phyloP scores from a whole-genome alignment of 2,888 invertebrate species.

The Ernsta delagoae region DNA sequence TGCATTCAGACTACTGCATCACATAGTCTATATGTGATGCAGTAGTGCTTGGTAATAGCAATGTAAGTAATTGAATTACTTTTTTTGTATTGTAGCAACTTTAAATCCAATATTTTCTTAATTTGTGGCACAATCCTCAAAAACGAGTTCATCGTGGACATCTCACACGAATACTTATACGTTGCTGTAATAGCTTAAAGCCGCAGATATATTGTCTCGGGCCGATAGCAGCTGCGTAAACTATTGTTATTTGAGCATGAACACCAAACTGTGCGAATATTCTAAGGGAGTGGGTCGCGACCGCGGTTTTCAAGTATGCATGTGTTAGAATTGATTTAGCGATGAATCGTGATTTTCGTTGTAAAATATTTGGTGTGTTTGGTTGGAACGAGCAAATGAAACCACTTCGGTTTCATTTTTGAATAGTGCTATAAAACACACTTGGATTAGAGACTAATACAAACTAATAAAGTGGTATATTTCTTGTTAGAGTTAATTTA shows the following conservation, averaged over 20 bases:
- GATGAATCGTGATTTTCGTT: constrained; percentile 1
- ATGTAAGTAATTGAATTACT: no score
- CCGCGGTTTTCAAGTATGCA: constrained; percentile 9
- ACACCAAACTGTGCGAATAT: constrained; percentile 34
- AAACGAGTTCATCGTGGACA: neutral
- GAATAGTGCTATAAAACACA: no score
- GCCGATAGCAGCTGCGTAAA: constrained; percentile 38
- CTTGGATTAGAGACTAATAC: no score
- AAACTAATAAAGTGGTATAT: no score
- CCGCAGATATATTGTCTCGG: constrained; percentile 44
- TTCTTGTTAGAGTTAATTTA: no score
- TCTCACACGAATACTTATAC: constrained; percentile 27
- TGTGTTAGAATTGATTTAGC: constrained; percentile 7
- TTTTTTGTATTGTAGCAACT: neutral
- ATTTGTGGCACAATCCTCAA: neutral
- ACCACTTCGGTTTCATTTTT: no score
- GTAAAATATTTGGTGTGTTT: no score
- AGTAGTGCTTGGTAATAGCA: no score
- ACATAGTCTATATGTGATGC: no score
- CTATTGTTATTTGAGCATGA: constrained; percentile 36
- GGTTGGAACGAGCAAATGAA: no score
- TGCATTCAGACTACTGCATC: no score
- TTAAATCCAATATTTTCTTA: neutral
- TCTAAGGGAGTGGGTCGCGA: constrained; percentile 26
- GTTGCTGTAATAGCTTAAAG: constrained; percentile 41